Percentiles rank a stretch among this genome's conserved stretches.
These are phyloP conservation scores for Nematolebias whitei DNA, from an alignment of 2,113 vertebrate genomes.

Conservation along the genomic window DNA sequence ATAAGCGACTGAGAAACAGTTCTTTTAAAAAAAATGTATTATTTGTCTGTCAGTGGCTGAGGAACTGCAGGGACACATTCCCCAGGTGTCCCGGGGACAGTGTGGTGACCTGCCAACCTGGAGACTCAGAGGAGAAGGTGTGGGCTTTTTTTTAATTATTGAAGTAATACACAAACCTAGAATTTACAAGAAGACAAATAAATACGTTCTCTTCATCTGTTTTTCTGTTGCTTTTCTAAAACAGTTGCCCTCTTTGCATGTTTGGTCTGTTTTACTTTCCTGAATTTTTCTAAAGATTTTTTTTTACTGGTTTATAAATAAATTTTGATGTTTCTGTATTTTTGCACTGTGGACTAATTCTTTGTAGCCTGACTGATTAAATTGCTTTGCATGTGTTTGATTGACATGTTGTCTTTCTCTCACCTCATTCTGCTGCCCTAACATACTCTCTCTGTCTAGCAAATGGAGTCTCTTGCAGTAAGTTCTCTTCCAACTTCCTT, in stretches of 20 bases:
- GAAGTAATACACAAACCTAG: not conserved
- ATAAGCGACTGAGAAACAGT: not conserved
- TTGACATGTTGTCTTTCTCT: constrained; percentile 75
- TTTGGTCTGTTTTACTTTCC: constrained; percentile 13
- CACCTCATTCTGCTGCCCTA: constrained; percentile 87
- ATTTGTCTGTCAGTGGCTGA: constrained; percentile 86
- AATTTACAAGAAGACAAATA: not conserved
- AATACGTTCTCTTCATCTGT: not conserved
- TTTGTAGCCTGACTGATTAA: constrained; percentile 74
- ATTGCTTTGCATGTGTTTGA: constrained; percentile 72
- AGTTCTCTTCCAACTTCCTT: constrained; percentile 85
- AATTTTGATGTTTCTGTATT: constrained; percentile 42
- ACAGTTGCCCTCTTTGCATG: constrained; percentile 37
- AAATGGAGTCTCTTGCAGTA: constrained; percentile 99
- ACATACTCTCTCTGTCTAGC: constrained; percentile 98
- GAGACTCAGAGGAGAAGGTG: constrained; percentile 98
- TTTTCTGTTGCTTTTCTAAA: constrained; percentile 16
- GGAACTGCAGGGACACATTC: constrained; percentile 96
- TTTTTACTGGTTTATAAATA: not conserved
- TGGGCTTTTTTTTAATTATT: not conserved
- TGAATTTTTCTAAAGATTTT: constrained; percentile 6
- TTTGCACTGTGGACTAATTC: constrained; percentile 77
- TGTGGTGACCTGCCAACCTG: constrained; percentile 87
- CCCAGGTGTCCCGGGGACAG: constrained; percentile 91
- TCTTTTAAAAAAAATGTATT: too few relatives aligned